These are phyloP conservation scores for Spheniscus mendiculus DNA, from an alignment of 2,113 vertebrate genomes.

Conservation along the genomic window DNA sequence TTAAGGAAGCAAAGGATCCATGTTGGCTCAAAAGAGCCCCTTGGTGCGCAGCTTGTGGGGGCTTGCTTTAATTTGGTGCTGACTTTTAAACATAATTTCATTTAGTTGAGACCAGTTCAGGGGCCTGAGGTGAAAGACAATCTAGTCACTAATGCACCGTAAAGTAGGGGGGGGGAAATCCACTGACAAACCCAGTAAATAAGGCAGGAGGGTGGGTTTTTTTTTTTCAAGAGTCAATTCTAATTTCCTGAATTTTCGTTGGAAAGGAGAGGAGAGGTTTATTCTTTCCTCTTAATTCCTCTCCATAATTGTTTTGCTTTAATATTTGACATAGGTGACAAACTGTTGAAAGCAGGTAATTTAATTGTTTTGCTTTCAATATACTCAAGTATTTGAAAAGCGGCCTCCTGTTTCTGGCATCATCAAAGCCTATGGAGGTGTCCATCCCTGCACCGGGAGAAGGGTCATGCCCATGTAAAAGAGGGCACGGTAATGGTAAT, in stretches of 20 bases:
- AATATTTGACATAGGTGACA: background rate
- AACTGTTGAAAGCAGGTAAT: background rate
- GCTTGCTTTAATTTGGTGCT: background rate
- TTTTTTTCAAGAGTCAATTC: background rate
- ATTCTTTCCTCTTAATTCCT: background rate
- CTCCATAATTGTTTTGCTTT: background rate
- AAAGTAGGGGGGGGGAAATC: slow-evolving; percentile 37
- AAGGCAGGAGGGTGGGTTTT: background rate
- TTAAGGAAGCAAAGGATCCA: background rate
- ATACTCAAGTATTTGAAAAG: background rate
- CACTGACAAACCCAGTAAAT: slow-evolving; percentile 17
- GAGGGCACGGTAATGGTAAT: no score
- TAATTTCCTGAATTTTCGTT: slow-evolving; percentile 16
- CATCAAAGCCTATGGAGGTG: background rate
- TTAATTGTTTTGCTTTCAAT: background rate
- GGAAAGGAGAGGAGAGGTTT: background rate
- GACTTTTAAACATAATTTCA: slow-evolving; percentile 55
- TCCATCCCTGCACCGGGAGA: background rate
- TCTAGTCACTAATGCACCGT: slow-evolving; percentile 38
- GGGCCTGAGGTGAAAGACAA: slow-evolving; percentile 26
- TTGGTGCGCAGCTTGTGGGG: background rate
- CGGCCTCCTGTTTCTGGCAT: background rate
- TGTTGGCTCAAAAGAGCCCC: background rate
- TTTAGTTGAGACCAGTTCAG: background rate
- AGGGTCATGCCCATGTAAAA: fast-evolving